Percentiles rank a stretch among this genome's conserved stretches.
phyloP scores from a whole-genome alignment of 2,888 invertebrate genomes.

The Leptinotarsa haldemani region DNA sequence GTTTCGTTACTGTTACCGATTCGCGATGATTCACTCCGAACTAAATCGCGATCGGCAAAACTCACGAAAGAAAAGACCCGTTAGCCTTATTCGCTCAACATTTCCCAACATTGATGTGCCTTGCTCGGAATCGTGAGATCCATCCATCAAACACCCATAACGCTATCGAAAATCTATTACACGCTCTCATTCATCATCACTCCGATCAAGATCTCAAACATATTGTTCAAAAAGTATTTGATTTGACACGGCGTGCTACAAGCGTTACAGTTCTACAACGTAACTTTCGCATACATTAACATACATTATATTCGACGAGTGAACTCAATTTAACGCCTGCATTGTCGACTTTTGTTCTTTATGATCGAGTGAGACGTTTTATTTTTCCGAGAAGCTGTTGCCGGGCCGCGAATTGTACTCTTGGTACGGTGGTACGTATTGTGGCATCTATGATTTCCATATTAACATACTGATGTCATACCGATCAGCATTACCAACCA shows the following conservation, averaged over 20 bases:
- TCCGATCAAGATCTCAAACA: conserved; percentile 21
- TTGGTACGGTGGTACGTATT: no score
- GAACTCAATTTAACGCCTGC: conserved; percentile 10
- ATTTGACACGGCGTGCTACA: conserved; percentile 20
- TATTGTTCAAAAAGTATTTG: conserved; percentile 16
- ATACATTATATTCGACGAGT: conserved; percentile 12
- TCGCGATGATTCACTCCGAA: no score
- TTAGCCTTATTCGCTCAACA: conserved; percentile 3
- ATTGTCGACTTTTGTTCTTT: neutral
- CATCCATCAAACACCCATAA: conserved; percentile 13
- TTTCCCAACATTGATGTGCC: conserved; percentile 6
- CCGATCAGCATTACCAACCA: no score
- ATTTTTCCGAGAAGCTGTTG: neutral
- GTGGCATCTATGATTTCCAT: no score
- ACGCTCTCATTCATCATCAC: conserved; percentile 20
- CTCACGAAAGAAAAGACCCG: neutral
- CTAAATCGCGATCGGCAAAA: neutral
- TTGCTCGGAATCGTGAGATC: conserved; percentile 12
- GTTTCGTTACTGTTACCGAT: no score
- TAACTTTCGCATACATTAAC: conserved; percentile 16
- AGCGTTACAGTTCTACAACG: conserved; percentile 19
- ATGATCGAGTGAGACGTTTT: neutral
- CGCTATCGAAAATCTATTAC: conserved; percentile 21
- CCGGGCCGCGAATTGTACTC: no score
- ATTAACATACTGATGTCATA: no score